A percentile compares a stretch with the other conserved stretches of the same genome.
Evolutionary conservation across 2,888 invertebrate genomes (phyloP).

Genomic region (Alloscopus bannaensis): DNA sequence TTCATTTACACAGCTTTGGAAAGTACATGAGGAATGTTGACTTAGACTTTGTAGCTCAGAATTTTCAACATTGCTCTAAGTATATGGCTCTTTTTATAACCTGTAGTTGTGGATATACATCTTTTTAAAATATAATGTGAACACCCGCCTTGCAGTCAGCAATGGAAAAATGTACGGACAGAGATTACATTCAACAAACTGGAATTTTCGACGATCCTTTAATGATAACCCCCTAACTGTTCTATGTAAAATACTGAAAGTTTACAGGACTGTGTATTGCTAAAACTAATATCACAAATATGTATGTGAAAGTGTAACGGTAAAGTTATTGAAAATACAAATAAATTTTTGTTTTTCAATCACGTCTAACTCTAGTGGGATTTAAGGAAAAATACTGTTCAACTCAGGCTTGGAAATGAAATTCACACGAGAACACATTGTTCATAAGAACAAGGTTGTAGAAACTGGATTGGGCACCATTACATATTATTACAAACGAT

Average conservation of each 20-base stretch:
- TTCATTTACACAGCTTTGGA: slow-evolving; percentile 68
- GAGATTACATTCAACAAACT: slow-evolving; percentile 47
- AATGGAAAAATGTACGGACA: slow-evolving; percentile 53
- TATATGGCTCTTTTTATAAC: no score
- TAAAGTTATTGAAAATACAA: background rate
- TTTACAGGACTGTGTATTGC: background rate
- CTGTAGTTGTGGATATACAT: slow-evolving; percentile 28
- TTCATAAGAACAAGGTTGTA: slow-evolving; percentile 4
- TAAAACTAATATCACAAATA: slow-evolving; percentile 52
- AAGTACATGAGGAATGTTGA: slow-evolving; percentile 72
- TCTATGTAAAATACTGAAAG: slow-evolving; percentile 14
- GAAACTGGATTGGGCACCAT: no score
- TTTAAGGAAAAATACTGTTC: no score
- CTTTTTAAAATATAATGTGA: background rate
- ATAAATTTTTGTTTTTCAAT: background rate
- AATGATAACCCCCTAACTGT: slow-evolving; percentile 11
- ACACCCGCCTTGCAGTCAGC: slow-evolving; percentile 32
- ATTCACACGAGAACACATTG: no score
- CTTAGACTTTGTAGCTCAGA: slow-evolving; percentile 54
- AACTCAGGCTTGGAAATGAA: no score
- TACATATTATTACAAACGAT: no score
- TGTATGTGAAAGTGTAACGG: slow-evolving; percentile 30
- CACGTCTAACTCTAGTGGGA: no score
- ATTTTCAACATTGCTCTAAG: slow-evolving; percentile 22
- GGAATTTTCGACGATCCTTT: slow-evolving; percentile 53